phyloP scores from a whole-genome alignment of 2,888 invertebrate species.

The Megalurothrips usitatus region DNA sequence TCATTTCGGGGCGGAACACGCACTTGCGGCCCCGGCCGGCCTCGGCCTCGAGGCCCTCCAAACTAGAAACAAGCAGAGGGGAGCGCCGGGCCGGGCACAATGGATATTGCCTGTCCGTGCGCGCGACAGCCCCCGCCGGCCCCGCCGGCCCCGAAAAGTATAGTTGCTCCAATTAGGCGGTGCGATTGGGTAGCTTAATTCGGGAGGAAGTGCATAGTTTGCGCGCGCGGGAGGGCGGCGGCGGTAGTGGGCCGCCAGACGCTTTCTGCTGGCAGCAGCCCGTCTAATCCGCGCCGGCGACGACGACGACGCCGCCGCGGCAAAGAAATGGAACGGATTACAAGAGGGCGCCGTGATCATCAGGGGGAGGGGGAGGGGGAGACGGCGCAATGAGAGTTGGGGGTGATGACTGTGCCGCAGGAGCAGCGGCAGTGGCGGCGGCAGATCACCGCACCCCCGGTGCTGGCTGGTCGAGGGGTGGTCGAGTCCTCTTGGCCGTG shows the following conservation, averaged over 20 bases:
- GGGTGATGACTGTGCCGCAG: neutral
- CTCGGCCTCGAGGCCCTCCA: neutral
- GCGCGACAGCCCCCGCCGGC: neutral
- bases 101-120: slow-evolving; percentile 11
- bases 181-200: slow-evolving; percentile 11
- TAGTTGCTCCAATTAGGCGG: neutral
- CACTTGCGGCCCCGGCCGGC: neutral
- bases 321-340: no score
- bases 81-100: neutral
- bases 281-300: neutral
- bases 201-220: neutral
- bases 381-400: neutral
- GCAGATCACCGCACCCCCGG: no score
- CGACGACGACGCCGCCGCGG: neutral
- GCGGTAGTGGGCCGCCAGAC: neutral
- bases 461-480: no score
- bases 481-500: no score
- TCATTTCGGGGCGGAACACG: neutral
- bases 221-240: neutral
- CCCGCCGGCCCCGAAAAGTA: no score
- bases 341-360: no score
- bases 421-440: no score
- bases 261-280: neutral
- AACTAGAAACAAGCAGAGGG: neutral
- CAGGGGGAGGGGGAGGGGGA: no score